Conservation (phyloP, 2,113 vertebrate species). For the Chloropsis hardwickii region DNA sequence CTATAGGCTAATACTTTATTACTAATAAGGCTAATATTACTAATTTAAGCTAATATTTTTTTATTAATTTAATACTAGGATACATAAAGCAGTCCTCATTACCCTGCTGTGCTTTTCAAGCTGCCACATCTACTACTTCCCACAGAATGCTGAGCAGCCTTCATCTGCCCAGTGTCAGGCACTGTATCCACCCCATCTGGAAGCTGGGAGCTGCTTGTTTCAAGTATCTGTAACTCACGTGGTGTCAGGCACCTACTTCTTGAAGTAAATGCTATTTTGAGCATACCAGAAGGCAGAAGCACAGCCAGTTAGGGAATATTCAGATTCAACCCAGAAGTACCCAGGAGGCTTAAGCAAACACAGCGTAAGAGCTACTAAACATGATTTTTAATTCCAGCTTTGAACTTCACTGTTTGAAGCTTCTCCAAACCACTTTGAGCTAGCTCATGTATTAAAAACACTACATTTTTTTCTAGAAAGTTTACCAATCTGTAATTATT, state of each 20-base stretch:
- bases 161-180: not conserved
- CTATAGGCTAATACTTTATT: not conserved
- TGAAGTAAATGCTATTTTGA: not conserved
- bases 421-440: not conserved
- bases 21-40: no score
- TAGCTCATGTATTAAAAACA: not conserved
- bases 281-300: not conserved
- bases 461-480: not conserved
- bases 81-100: not conserved
- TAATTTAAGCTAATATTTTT: no score
- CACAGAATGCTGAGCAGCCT: not conserved
- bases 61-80: not conserved
- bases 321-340: not conserved
- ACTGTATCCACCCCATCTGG: not conserved
- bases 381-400: slow-evolving; percentile 27
- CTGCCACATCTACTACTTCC: not conserved
- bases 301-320: not conserved
- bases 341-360: not conserved
- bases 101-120: not conserved
- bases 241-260: not conserved
- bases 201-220: not conserved
- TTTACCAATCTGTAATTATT: not conserved
- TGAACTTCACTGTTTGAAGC: slow-evolving; percentile 24
- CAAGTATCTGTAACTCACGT: not conserved
- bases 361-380: not conserved